Evolutionary conservation across 2,888 invertebrate genomes (phyloP).

Genomic region (Machimus rusticus): DNA sequence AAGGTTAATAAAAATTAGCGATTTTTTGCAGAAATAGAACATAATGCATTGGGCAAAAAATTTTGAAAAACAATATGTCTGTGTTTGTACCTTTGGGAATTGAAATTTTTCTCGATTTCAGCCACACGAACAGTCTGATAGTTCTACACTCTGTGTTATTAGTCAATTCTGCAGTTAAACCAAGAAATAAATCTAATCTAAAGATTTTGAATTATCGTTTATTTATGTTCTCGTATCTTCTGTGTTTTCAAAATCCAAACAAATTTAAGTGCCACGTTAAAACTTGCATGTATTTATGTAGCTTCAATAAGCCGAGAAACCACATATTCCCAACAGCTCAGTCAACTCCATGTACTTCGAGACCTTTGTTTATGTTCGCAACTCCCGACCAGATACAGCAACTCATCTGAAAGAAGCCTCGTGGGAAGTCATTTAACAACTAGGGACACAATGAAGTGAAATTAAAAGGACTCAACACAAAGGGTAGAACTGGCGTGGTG

Average conservation of each 20-base stretch:
- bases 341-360: background rate
- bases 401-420: background rate
- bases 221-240: background rate
- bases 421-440: background rate
- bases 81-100: no score
- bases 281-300: background rate
- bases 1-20: no score
- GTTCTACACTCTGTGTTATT: no score
- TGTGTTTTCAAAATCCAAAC: background rate
- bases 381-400: background rate
- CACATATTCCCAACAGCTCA: background rate
- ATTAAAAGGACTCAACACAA: constrained; percentile 27
- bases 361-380: background rate
- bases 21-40: no score
- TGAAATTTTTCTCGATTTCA: no score
- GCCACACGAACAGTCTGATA: no score
- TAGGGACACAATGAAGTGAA: constrained; percentile 4
- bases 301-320: background rate
- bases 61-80: no score
- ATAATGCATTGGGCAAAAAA: no score
- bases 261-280: background rate
- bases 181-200: background rate
- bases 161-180: background rate
- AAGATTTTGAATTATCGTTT: background rate
- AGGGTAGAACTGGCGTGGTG: background rate